A percentile compares a stretch with the other conserved stretches of the same genome.
Evolutionary conservation across 2,888 invertebrate species (phyloP).

Genomic region (Tachina grossa): DNA sequence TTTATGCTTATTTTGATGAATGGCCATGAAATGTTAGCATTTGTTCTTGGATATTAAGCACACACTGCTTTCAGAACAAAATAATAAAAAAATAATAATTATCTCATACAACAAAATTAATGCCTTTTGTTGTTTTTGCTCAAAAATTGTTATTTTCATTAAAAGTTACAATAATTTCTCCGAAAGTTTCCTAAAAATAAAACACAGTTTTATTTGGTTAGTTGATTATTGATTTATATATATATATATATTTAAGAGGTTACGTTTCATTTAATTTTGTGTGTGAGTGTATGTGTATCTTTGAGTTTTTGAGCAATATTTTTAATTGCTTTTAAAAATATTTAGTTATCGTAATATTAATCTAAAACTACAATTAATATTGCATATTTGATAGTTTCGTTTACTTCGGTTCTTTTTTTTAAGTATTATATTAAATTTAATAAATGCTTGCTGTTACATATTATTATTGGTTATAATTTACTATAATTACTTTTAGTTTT

Average conservation of each 20-base stretch:
- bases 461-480: conserved; percentile 34
- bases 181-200: conserved; percentile 54
- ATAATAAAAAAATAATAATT: conserved; percentile 22
- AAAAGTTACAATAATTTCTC: conserved; percentile 13
- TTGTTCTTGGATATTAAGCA: conserved; percentile 8
- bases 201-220: conserved; percentile 68
- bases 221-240: conserved; percentile 68
- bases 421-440: conserved; percentile 31
- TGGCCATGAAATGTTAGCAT: conserved; percentile 35
- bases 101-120: conserved; percentile 19
- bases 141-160: neutral
- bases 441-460: conserved; percentile 37
- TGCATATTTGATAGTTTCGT: conserved; percentile 44
- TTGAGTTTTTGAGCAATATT: conserved; percentile 25
- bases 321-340: conserved; percentile 53
- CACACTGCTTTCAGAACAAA: neutral
- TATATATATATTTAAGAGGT: conserved; percentile 63
- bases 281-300: neutral
- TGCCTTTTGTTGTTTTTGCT: neutral
- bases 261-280: conserved; percentile 38
- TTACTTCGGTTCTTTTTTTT: conserved; percentile 21
- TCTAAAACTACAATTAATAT: conserved; percentile 50
- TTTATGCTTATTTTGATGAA: conserved; percentile 48
- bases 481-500: conserved; percentile 6
- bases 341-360: conserved; percentile 1